phyloP scores from a whole-genome alignment of 2,888 invertebrate species.

The Pachydiplax longipennis region DNA sequence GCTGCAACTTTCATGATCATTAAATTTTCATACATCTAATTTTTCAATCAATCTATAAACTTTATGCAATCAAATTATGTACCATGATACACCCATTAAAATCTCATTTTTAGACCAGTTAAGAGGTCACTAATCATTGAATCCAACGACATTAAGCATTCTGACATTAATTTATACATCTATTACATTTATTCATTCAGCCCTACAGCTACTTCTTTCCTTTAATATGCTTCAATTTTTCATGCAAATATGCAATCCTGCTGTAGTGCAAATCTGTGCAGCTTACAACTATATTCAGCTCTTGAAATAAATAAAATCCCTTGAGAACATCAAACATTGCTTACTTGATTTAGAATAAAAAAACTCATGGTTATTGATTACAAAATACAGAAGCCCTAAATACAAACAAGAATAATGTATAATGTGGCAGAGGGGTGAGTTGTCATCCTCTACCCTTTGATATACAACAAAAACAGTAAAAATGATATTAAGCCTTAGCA shows the following conservation, averaged over 20 bases:
- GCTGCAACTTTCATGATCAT: background rate
- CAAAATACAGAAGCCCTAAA: slow-evolving; percentile 3
- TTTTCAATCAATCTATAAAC: background rate
- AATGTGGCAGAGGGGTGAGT: background rate
- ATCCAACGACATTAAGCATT: background rate
- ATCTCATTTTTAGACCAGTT: background rate
- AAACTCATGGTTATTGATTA: background rate
- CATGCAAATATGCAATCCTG: slow-evolving; percentile 25
- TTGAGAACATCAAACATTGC: slow-evolving; percentile 6
- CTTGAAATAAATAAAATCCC: background rate
- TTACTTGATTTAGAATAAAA: background rate
- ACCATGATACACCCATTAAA: background rate
- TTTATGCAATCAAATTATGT: background rate
- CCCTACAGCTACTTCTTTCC: background rate
- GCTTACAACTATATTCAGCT: slow-evolving; percentile 19
- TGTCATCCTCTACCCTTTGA: background rate
- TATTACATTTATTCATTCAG: slow-evolving; percentile 12
- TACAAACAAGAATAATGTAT: background rate
- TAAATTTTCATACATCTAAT: background rate
- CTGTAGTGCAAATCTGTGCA: slow-evolving; percentile 34
- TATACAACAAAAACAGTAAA: background rate
- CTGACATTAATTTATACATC: slow-evolving; percentile 7
- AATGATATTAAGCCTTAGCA: slow-evolving; percentile 9
- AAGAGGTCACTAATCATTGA: slow-evolving; percentile 10
- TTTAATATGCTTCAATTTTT: background rate